Evolutionary conservation across 1,140 invertebrate genomes (phyloP).

Genomic region (Tetraneura akinire): DNA sequence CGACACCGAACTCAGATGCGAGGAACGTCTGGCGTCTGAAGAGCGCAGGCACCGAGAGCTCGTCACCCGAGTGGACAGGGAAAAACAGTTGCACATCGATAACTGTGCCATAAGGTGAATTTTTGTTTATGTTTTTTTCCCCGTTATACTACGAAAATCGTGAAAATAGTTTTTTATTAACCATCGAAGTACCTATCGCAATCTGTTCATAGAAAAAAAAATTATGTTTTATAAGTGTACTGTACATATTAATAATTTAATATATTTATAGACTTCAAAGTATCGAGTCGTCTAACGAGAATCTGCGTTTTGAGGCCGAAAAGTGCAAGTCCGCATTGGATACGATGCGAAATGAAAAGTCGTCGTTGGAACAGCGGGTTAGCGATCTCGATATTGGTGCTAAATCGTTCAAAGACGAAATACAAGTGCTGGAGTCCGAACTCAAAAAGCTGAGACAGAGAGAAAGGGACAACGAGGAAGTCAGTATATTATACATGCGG

Average conservation of each 20-base stretch:
- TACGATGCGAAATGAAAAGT: slow-evolving; percentile 62
- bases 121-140: not conserved
- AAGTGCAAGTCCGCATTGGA: slow-evolving; percentile 65
- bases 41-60: slow-evolving; percentile 81
- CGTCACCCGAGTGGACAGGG: slow-evolving; percentile 77
- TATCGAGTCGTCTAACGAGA: slow-evolving; percentile 76
- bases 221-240: too few relatives aligned
- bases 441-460: slow-evolving; percentile 64
- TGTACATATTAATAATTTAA: too few relatives aligned
- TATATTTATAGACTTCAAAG: slow-evolving; percentile 72
- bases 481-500: not conserved
- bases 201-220: too few relatives aligned
- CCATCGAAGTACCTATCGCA: too few relatives aligned
- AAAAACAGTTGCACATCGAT: slow-evolving; percentile 82
- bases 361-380: slow-evolving; percentile 61
- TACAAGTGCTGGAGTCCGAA: slow-evolving; percentile 56
- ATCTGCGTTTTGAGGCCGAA: slow-evolving; percentile 74
- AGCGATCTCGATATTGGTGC: slow-evolving; percentile 64
- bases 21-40: slow-evolving; percentile 82
- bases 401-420: slow-evolving; percentile 63
- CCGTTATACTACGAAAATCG: too few relatives aligned
- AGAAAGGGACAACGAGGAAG: slow-evolving; percentile 62
- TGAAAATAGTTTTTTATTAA: too few relatives aligned
- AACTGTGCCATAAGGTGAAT: slow-evolving; percentile 73
- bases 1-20: slow-evolving; percentile 82